A percentile compares a stretch with the other conserved stretches of the same genome.
These are phyloP conservation scores for Drosophila mauritiana DNA, from an alignment of 1,140 invertebrate genomes.

Conservation along the genomic window DNA sequence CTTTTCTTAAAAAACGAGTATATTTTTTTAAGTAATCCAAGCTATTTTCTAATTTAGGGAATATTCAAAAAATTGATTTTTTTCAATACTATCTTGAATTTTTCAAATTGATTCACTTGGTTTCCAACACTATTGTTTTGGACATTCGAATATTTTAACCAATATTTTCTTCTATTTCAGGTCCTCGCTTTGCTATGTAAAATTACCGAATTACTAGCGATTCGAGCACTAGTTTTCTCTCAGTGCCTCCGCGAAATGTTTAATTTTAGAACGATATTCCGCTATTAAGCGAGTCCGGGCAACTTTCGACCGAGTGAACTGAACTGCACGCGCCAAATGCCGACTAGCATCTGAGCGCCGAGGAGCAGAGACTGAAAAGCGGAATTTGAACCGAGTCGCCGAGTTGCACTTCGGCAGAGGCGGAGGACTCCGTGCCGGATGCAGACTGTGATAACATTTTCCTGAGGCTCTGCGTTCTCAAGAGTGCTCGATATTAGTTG, in stretches of 20 bases:
- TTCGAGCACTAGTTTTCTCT: not conserved
- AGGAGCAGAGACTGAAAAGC: slow-evolving; percentile 34
- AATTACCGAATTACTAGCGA: not conserved
- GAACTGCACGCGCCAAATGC: slow-evolving; percentile 78
- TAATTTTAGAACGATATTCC: slow-evolving; percentile 13
- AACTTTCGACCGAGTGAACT: slow-evolving; percentile 50
- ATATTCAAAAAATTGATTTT: too few species aligned
- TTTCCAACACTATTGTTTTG: too few species aligned
- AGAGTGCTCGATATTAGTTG: slow-evolving; percentile 64
- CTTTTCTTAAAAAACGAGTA: too few species aligned
- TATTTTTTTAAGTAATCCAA: too few species aligned
- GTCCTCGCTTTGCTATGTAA: too few species aligned
- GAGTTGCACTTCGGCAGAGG: slow-evolving; percentile 30
- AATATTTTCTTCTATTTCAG: too few species aligned
- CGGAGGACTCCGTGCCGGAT: slow-evolving; percentile 55
- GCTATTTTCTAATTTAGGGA: too few species aligned
- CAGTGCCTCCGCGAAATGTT: slow-evolving; percentile 9
- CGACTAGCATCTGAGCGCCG: slow-evolving; percentile 73
- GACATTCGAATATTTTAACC: too few species aligned
- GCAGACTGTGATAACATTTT: slow-evolving; percentile 81
- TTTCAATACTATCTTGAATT: too few species aligned
- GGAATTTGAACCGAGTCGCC: slow-evolving; percentile 25
- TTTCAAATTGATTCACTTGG: too few species aligned
- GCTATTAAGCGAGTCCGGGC: not conserved
- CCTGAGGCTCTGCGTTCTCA: slow-evolving; percentile 52